Evolutionary conservation across 1,140 invertebrate species (phyloP), one percentile per base, ranked within the genome.

Genomic region (Alviniconcha marisindica): DNA sequence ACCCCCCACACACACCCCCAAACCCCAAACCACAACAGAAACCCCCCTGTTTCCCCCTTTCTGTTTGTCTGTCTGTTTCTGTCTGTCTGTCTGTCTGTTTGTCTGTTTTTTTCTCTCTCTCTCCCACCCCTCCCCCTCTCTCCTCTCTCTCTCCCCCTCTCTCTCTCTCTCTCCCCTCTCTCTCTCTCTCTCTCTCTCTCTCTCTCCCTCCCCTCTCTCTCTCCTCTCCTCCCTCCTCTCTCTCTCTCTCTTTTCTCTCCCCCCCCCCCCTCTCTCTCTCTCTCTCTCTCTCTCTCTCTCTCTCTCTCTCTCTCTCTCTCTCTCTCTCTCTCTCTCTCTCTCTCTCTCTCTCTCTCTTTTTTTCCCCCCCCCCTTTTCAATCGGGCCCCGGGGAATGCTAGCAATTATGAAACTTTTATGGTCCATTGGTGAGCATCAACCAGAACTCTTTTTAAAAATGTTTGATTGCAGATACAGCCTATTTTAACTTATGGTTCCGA

Each of bases 311-410:
- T 2, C 56, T 82, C 18, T 76, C 54, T 38, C 24, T 76, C 56
- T 81, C 40, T 63, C 40, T 77, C 48, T 78, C 66, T 38, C 40
- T 80, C 71, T 77, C 66, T 36, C 66, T 83, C 28, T 79, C 10
- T 24, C 36, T 40, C 63, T 54, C 48, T 83, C 44, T 44, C 56
- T 77, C 33, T 38, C 71, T 10, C 36, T 77, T 38, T 48, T 71
- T 77, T 33, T 84, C 24, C 44, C 80, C 69, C 33, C 48, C 48
- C 48, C 48, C 48, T 51, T 51, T 51, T 51, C 48, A 7, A 51
- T 51, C 48, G 18, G 48, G 18, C 48, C 48, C 48, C 48, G 48
- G n/a, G n/a, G n/a, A n/a, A n/a, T n/a, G n/a, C n/a, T n/a, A n/a
- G n/a, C n/a, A n/a, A n/a, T n/a, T n/a, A n/a, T n/a, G n/a, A n/a